Percentiles rank a stretch among this genome's conserved stretches.
phyloP scores from a whole-genome alignment of 2,888 invertebrate genomes.

The Epirrhoe alternata region DNA sequence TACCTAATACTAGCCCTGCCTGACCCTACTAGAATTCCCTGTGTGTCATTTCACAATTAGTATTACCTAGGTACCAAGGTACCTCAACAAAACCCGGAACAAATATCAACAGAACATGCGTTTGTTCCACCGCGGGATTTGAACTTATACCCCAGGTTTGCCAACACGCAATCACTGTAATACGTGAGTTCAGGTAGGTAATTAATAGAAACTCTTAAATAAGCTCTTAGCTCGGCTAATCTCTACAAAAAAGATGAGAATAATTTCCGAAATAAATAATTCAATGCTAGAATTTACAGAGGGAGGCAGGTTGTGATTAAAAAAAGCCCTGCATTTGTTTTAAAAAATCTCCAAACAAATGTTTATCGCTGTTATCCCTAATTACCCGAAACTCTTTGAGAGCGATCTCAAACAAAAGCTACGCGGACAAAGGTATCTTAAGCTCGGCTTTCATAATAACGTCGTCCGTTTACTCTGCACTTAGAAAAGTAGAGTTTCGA shows the following conservation, averaged over 20 bases:
- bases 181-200: too few relatives aligned
- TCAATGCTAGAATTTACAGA: neutral
- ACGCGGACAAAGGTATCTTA: conserved; percentile 31
- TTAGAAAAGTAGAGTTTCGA: neutral
- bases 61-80: too few relatives aligned
- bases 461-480: neutral
- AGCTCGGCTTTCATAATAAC: conserved; percentile 3
- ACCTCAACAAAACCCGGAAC: too few relatives aligned
- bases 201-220: too few relatives aligned
- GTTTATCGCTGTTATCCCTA: conserved; percentile 35
- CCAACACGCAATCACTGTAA: too few relatives aligned
- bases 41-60: too few relatives aligned
- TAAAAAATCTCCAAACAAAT: conserved; percentile 48
- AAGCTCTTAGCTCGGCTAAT: neutral
- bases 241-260: neutral
- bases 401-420: conserved; percentile 31
- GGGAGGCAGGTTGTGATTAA: conserved; percentile 44
- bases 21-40: too few relatives aligned
- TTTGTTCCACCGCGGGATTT: too few relatives aligned
- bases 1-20: too few relatives aligned
- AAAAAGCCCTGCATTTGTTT: conserved; percentile 45
- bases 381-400: conserved; percentile 38
- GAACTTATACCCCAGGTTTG: too few relatives aligned
- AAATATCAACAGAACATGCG: too few relatives aligned
- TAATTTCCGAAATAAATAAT: neutral